These are phyloP conservation scores for Chloroceryle aenea DNA, from an alignment of 2,113 vertebrate genomes.

Conservation along the genomic window DNA sequence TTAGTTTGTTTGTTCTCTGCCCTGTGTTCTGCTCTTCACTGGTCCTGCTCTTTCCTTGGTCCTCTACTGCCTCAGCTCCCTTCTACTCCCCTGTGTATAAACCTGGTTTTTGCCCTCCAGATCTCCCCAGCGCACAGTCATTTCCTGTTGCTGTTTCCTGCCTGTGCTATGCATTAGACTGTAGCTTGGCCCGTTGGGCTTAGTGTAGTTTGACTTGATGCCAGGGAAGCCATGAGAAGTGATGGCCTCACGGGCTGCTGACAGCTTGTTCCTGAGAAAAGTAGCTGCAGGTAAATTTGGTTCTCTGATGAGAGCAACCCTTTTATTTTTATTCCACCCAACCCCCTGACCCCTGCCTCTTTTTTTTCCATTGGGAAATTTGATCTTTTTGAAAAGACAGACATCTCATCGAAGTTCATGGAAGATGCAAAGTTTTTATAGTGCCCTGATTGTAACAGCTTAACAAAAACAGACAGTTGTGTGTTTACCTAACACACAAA, in stretches of 20 bases:
- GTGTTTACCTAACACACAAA: background rate
- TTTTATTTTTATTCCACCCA: no score
- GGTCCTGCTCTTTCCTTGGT: background rate
- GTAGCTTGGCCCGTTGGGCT: background rate
- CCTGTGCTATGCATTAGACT: background rate
- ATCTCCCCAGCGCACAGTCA: background rate
- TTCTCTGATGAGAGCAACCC: background rate
- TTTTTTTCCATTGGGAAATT: background rate
- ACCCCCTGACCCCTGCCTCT: no score
- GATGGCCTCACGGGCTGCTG: background rate
- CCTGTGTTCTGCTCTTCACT: background rate
- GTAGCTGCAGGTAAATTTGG: conserved; percentile 32
- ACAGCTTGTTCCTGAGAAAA: background rate
- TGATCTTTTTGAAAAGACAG: background rate
- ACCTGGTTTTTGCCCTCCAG: background rate
- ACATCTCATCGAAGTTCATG: background rate
- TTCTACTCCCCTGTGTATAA: background rate
- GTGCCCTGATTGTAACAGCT: background rate
- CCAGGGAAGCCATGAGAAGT: conserved; percentile 16
- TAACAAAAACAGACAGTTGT: background rate
- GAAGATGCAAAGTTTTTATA: background rate
- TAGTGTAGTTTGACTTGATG: conserved; percentile 12
- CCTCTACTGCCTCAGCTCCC: background rate
- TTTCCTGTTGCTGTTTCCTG: conserved; percentile 37
- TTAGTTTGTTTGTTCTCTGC: background rate